phyloP scores from a whole-genome alignment of 2,113 vertebrate genomes.

The Drymodes brunneopygia region DNA sequence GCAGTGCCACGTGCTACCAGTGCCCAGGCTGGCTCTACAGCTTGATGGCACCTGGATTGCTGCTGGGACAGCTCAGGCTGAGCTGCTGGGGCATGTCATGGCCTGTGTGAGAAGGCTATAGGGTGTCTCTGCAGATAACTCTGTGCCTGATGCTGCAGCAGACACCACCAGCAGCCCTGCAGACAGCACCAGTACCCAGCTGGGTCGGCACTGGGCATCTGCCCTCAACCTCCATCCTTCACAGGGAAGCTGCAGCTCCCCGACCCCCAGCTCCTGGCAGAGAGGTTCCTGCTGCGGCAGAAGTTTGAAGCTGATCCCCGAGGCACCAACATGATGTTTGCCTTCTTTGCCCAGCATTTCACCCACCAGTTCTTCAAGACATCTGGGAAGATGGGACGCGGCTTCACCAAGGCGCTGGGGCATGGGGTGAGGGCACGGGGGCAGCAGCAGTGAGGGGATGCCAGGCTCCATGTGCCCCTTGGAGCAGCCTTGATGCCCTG shows the following conservation, averaged over 20 bases:
- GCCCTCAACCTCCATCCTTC: neutral
- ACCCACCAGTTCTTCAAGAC: slow-evolving; percentile 98
- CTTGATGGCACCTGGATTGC: neutral
- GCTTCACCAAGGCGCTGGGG: slow-evolving; percentile 88
- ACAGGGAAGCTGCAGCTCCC: slow-evolving; percentile 85
- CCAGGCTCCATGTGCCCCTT: fast-evolving
- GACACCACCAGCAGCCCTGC: neutral
- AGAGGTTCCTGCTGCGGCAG: slow-evolving; percentile 79
- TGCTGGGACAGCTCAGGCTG: neutral
- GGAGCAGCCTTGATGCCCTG: fast-evolving
- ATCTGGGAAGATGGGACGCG: slow-evolving; percentile 74
- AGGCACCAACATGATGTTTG: slow-evolving; percentile 91
- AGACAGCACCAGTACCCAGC: neutral
- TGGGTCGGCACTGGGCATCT: fast-evolving
- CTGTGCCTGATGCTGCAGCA: neutral
- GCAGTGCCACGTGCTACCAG: neutral
- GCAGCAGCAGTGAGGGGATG: fast-evolving
- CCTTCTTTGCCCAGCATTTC: slow-evolving; percentile 97
- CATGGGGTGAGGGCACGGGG: slow-evolving; percentile 79
- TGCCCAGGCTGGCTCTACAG: neutral
- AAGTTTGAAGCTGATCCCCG: slow-evolving; percentile 85
- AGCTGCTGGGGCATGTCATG: neutral
- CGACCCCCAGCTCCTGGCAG: slow-evolving; percentile 73
- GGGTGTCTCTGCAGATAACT: neutral
- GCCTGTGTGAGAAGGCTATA: neutral